Conservation (phyloP, 2,888 invertebrate species). For the Andrena hattorfiana region DNA sequence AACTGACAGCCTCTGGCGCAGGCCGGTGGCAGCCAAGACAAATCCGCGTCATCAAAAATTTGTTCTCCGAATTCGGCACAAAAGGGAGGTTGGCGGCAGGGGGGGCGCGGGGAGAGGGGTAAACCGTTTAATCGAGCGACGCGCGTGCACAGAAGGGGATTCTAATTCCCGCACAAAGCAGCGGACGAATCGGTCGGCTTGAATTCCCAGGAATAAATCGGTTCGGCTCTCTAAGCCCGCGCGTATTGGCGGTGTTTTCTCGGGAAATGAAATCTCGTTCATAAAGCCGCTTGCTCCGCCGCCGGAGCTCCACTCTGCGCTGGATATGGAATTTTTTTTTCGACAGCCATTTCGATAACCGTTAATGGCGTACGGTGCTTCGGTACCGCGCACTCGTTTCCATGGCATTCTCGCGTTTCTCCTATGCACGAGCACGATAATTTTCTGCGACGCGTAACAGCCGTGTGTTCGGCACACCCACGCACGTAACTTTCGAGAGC, state of each 20-base stretch:
- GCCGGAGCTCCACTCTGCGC: conserved; percentile 27
- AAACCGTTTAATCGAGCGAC: conserved; percentile 26
- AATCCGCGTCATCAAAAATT: conserved; percentile 26
- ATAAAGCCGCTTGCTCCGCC: conserved; percentile 55
- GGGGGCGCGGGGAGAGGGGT: not conserved
- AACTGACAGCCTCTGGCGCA: not conserved
- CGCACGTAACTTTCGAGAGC: conserved; percentile 26
- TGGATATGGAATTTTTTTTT: conserved; percentile 64
- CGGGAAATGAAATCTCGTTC: conserved; percentile 67
- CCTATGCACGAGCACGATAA: conserved; percentile 34
- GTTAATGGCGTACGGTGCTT: conserved; percentile 55
- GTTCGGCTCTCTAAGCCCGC: conserved; percentile 37
- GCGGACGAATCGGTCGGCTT: conserved; percentile 40
- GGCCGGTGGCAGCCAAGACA: not conserved
- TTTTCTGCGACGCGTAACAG: conserved; percentile 12
- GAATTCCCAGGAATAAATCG: conserved; percentile 60
- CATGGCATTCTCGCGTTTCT: conserved; percentile 16
- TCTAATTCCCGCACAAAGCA: conserved; percentile 42
- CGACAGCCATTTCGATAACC: conserved; percentile 63
- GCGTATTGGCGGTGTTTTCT: conserved; percentile 59
- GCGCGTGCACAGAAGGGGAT: conserved; percentile 23
- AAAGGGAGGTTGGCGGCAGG: not conserved
- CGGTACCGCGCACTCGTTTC: conserved; percentile 43
- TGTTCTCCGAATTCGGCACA: conserved; percentile 23
- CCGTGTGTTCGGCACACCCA: not conserved